Conservation (phyloP, 2,113 vertebrate species). For the Archilochus colubris region DNA sequence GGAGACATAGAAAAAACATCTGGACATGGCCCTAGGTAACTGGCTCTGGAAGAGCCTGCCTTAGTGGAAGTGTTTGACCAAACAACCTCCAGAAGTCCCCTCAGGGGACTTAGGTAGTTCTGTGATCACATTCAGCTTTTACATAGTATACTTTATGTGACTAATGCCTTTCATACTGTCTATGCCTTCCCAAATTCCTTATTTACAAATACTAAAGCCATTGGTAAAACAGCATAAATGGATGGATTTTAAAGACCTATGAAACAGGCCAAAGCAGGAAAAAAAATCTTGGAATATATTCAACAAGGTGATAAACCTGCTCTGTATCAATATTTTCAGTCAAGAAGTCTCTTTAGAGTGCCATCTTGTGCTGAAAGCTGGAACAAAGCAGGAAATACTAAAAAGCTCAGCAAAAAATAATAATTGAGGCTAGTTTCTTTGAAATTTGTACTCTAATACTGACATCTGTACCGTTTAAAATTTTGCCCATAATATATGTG, state of each 20-base stretch:
- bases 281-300: not conserved
- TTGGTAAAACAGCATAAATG: not conserved
- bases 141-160: not conserved
- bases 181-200: not conserved
- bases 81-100: not conserved
- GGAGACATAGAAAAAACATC: not conserved
- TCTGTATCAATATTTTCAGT: not conserved
- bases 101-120: not conserved
- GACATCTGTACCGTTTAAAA: not conserved
- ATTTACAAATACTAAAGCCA: not conserved
- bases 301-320: not conserved
- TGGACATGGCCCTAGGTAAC: not conserved
- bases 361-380: conserved; percentile 61
- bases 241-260: not conserved
- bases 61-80: not conserved
- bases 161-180: not conserved
- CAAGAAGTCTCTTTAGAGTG: not conserved
- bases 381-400: not conserved
- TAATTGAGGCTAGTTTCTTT: not conserved
- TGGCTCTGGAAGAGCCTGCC: accelerated
- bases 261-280: not conserved
- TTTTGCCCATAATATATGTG: not conserved
- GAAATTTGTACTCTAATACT: not conserved
- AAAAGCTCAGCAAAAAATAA: not conserved
- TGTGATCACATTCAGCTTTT: not conserved